Conservation (phyloP, 2,113 vertebrate species). For the Macquaria ambigua region DNA sequence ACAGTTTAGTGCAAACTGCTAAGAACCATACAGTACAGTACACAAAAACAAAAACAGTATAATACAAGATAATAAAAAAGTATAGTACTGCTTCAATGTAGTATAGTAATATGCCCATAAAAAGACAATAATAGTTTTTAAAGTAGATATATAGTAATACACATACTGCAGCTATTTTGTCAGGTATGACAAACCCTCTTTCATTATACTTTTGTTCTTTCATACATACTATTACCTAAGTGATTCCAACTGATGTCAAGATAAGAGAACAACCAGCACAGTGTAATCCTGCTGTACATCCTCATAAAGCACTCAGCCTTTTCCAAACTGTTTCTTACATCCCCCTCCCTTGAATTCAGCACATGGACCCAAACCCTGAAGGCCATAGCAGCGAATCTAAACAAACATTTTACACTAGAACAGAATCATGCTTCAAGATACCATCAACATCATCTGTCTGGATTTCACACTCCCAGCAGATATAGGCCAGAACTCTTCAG, state of each 20-base stretch:
- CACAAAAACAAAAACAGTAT: too few species aligned
- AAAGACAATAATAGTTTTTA: not conserved
- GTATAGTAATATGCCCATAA: not conserved
- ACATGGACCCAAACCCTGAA: slow-evolving; percentile 29
- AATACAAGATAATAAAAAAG: too few species aligned
- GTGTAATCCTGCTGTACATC: not conserved
- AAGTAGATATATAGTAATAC: not conserved
- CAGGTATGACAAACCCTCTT: not conserved
- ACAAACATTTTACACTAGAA: slow-evolving; percentile 71
- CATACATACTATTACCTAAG: not conserved
- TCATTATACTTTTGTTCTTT: not conserved
- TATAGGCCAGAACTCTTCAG: slow-evolving; percentile 83
- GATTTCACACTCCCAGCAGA: slow-evolving; percentile 85
- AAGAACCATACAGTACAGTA: too few species aligned
- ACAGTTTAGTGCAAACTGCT: too few species aligned
- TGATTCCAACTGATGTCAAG: not conserved
- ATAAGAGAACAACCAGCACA: not conserved
- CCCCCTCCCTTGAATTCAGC: slow-evolving; percentile 7
- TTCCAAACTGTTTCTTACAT: slow-evolving; percentile 3
- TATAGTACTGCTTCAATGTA: not conserved
- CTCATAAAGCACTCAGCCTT: slow-evolving; percentile 11
- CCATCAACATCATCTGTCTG: slow-evolving; percentile 75
- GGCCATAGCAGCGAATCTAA: slow-evolving; percentile 61
- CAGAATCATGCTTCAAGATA: slow-evolving; percentile 64
- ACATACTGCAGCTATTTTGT: not conserved